Conservation (phyloP, 2,888 invertebrate genomes). For the Sussaba pulchella region DNA sequence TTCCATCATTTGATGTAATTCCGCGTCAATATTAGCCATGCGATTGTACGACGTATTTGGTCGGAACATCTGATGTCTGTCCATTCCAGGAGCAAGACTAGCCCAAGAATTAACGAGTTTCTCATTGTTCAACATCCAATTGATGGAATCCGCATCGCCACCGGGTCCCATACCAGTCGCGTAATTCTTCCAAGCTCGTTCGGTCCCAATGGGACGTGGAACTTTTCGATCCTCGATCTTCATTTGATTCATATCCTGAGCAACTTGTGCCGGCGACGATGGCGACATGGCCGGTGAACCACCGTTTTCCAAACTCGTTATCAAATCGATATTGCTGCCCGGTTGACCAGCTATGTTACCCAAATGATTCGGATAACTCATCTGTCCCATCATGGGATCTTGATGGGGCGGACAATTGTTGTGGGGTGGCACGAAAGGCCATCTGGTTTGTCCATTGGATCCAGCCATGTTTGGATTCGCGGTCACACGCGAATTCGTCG, state of each 20-base stretch:
- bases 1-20: slow-evolving; percentile 85
- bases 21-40: slow-evolving; percentile 82
- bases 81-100: slow-evolving; percentile 78
- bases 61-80: slow-evolving; percentile 81
- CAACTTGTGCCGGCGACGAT: slow-evolving; percentile 84
- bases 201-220: slow-evolving; percentile 93
- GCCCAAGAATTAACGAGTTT: slow-evolving; percentile 82
- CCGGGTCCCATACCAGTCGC: slow-evolving; percentile 78
- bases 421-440: slow-evolving; percentile 81
- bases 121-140: slow-evolving; percentile 84
- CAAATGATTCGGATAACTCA: slow-evolving; percentile 80
- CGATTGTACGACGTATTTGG: slow-evolving; percentile 80
- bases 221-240: slow-evolving; percentile 86
- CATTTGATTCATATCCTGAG: slow-evolving; percentile 80
- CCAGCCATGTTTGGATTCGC: slow-evolving; percentile 74
- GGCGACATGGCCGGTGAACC: slow-evolving; percentile 84
- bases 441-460: slow-evolving; percentile 79
- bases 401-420: slow-evolving; percentile 79
- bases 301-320: slow-evolving; percentile 84
- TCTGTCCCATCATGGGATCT: slow-evolving; percentile 80
- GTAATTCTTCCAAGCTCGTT: slow-evolving; percentile 90
- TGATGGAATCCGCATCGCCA: slow-evolving; percentile 82
- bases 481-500: slow-evolving; percentile 71
- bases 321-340: slow-evolving; percentile 79
- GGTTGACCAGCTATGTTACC: slow-evolving; percentile 76